Conservation (phyloP, 2,888 invertebrate genomes). For the Pseudococcus longispinus region DNA sequence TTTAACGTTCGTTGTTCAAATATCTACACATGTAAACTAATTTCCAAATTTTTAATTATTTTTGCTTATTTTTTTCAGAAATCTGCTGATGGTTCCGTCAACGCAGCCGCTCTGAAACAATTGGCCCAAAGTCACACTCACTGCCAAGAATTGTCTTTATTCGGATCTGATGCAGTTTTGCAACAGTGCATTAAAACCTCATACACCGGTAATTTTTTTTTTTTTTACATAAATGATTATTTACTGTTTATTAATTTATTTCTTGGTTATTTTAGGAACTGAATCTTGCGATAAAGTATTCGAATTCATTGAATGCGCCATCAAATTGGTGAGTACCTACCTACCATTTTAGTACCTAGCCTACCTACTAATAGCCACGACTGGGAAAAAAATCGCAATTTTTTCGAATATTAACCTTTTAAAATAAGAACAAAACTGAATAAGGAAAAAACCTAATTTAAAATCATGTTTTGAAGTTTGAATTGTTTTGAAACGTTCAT, state of each 20-base stretch:
- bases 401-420: too few species aligned
- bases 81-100: neutral
- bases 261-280: neutral
- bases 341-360: too few species aligned
- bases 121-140: constrained; percentile 26
- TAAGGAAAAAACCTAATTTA: too few species aligned
- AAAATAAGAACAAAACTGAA: too few species aligned
- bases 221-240: neutral
- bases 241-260: neutral
- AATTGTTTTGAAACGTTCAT: too few species aligned
- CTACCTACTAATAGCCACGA: too few species aligned
- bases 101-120: neutral
- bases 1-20: neutral
- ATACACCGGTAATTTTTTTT: neutral
- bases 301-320: neutral
- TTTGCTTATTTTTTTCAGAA: neutral
- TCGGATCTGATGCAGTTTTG: neutral
- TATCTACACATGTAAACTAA: neutral
- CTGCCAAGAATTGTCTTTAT: constrained; percentile 17
- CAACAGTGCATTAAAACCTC: neutral
- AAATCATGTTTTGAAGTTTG: too few species aligned
- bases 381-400: too few species aligned
- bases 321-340: neutral
- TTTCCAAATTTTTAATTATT: neutral
- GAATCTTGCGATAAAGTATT: neutral